A percentile compares a stretch with the other conserved stretches of the same genome.
Evolutionary conservation across 2,113 vertebrate genomes (phyloP).

Genomic region (Propithecus coquereli): DNA sequence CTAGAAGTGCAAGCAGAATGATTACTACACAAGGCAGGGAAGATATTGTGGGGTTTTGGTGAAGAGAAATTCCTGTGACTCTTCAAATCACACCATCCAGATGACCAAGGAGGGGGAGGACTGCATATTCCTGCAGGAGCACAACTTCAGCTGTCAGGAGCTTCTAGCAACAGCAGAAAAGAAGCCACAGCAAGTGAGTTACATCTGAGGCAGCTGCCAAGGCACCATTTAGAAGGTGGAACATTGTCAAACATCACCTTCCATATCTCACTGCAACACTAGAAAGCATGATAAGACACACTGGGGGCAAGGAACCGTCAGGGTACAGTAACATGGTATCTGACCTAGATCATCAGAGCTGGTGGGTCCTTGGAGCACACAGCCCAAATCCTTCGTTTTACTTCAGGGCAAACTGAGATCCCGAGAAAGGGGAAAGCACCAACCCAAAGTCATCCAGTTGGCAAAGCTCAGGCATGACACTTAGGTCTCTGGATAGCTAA

Average conservation of each 20-base stretch:
- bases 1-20: background rate
- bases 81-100: conserved; percentile 20
- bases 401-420: background rate
- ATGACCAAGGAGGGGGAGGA: background rate
- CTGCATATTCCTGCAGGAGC: background rate
- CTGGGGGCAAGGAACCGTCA: background rate
- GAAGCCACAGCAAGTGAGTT: background rate
- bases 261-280: background rate
- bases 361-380: background rate
- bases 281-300: conserved; percentile 22
- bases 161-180: background rate
- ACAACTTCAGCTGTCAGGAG: background rate
- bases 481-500: background rate
- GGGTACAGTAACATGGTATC: background rate
- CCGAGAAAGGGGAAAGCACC: background rate
- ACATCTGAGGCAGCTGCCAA: background rate
- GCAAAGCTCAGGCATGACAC: background rate
- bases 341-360: background rate
- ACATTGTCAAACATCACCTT: background rate
- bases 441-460: background rate
- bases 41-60: background rate
- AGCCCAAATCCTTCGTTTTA: background rate
- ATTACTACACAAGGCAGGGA: background rate
- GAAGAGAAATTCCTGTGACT: background rate
- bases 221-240: background rate